Percentiles rank a stretch among this genome's conserved stretches.
These are phyloP conservation scores for Danio kyathit DNA, from an alignment of 2,797 vertebrate genomes.

Conservation along the genomic window DNA sequence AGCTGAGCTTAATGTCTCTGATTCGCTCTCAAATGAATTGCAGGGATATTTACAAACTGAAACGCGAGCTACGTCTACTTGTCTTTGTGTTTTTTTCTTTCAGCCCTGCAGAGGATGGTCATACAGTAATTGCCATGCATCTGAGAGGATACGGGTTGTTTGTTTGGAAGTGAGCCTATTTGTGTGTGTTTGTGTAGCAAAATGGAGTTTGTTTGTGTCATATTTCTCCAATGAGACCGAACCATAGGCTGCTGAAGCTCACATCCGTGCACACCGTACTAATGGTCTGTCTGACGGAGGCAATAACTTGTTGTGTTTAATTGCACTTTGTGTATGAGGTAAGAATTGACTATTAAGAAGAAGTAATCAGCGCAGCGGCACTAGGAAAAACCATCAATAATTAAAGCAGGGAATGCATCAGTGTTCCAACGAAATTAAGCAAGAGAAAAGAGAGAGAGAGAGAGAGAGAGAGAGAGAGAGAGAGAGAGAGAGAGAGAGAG, in stretches of 20 bases:
- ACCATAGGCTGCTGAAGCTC: constrained; percentile 49
- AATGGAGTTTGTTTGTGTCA: constrained; percentile 52
- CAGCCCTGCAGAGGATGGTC: constrained; percentile 30
- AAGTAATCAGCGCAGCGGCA: constrained; percentile 62
- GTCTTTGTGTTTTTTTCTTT: constrained; percentile 45
- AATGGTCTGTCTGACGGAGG: constrained; percentile 59
- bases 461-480: too few species aligned
- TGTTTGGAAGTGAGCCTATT: constrained; percentile 7
- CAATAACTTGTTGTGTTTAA: constrained; percentile 67
- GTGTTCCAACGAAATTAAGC: constrained; percentile 62
- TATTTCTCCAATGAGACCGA: constrained; percentile 57
- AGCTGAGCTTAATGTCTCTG: constrained; percentile 55
- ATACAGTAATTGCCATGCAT: constrained; percentile 45
- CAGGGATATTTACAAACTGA: constrained; percentile 47
- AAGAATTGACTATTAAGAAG: constrained; percentile 66
- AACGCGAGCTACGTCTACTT: constrained; percentile 23
- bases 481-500: constrained; percentile 23
- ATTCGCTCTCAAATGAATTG: constrained; percentile 58
- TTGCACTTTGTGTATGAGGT: constrained; percentile 63
- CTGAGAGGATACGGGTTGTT: constrained; percentile 42
- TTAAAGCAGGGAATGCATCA: constrained; percentile 63
- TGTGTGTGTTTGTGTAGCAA: constrained; percentile 49
- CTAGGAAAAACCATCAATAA: constrained; percentile 63
- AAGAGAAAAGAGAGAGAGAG: too few species aligned
- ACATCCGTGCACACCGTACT: constrained; percentile 26